These are phyloP conservation scores for Syngnathus typhle DNA, from an alignment of 2,113 vertebrate genomes.

Conservation along the genomic window DNA sequence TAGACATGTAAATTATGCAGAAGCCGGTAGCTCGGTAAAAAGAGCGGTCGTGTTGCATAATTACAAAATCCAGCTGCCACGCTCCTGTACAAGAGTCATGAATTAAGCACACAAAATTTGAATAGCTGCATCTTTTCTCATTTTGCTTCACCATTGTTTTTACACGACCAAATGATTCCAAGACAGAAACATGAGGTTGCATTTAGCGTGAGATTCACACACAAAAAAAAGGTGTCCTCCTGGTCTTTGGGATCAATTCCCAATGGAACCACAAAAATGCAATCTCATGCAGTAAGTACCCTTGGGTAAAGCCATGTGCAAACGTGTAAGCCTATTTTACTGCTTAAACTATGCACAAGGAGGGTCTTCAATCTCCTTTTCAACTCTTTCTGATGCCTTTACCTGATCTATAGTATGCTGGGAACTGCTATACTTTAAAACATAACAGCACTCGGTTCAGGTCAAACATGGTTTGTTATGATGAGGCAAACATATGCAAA, in stretches of 20 bases:
- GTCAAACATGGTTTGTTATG: neutral
- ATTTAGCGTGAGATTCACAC: constrained; percentile 16
- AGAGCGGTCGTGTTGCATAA: constrained; percentile 53
- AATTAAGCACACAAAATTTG: constrained; percentile 56
- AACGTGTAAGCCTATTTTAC: constrained; percentile 38
- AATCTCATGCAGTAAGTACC: constrained; percentile 34
- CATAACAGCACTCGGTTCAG: neutral
- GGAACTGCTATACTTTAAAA: neutral
- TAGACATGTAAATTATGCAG: constrained; percentile 66
- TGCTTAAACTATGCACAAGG: constrained; percentile 13
- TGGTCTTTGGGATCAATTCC: constrained; percentile 43
- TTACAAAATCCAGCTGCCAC: constrained; percentile 65
- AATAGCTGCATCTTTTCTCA: constrained; percentile 36
- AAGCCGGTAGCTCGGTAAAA: constrained; percentile 41
- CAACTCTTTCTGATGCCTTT: constrained; percentile 5
- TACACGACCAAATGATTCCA: constrained; percentile 20
- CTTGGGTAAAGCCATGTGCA: constrained; percentile 42
- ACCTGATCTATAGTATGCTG: constrained; percentile 16
- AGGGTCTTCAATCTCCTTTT: constrained; percentile 16
- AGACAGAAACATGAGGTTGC: constrained; percentile 13
- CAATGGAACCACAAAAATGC: constrained; percentile 43
- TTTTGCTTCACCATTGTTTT: constrained; percentile 8
- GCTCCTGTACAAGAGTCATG: constrained; percentile 49
- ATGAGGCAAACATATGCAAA: neutral
- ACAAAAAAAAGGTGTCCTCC: constrained; percentile 17